Conservation (phyloP, 2,888 invertebrate genomes). For the Gisinianus flammeolus region DNA sequence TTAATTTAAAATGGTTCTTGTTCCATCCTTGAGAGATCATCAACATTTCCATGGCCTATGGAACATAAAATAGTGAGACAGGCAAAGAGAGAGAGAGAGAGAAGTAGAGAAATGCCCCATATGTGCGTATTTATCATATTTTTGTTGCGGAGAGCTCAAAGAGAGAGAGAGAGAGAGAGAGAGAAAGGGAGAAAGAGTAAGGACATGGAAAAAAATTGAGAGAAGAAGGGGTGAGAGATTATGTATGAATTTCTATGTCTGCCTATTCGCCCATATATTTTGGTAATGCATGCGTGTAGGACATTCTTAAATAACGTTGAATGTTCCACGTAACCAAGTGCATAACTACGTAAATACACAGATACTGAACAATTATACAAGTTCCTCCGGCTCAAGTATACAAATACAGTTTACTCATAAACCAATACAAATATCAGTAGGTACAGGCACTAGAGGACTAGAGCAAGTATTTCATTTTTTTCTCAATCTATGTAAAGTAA, state of each 20-base stretch:
- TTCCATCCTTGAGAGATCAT: neutral
- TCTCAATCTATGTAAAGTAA: neutral
- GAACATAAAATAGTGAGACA: conserved; percentile 26
- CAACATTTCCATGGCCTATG: conserved; percentile 8
- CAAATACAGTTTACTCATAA: conserved; percentile 6
- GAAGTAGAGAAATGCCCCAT: conserved; percentile 39
- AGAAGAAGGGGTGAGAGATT: conserved; percentile 36
- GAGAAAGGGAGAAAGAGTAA: neutral
- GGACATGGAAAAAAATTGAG: neutral
- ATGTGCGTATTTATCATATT: conserved; percentile 53
- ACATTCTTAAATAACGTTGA: conserved; percentile 17
- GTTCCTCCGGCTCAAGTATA: conserved; percentile 1
- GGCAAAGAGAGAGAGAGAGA: neutral
- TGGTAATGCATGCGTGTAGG: conserved; percentile 24
- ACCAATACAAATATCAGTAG: neutral
- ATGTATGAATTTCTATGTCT: conserved; percentile 22
- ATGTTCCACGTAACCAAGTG: neutral
- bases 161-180: neutral
- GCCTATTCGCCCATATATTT: conserved; percentile 28
- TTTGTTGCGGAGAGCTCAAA: conserved; percentile 43
- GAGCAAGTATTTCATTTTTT: neutral
- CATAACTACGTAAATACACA: too few species aligned
- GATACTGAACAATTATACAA: neutral
- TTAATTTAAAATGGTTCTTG: neutral
- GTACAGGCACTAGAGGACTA: neutral